Base-by-base conservation (phyloP, 2,888 invertebrate species). In the Seira ritae region DNA sequence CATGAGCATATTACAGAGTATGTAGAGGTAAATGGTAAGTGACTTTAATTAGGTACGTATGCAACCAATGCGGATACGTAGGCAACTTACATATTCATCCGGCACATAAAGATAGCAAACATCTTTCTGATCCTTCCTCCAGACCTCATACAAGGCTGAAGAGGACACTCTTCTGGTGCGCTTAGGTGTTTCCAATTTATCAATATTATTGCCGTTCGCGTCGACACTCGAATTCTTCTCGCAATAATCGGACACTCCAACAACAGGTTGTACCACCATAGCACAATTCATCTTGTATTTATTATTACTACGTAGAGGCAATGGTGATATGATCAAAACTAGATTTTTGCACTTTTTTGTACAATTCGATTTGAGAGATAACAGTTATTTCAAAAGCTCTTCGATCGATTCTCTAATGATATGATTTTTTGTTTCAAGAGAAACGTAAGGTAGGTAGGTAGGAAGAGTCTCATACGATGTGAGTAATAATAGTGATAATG, bases 51-150 rank as follows among this genome's bases (percentile, higher is more conserved):
- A n/a, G n/a, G n/a, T n/a, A n/a, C n/a, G n/a, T n/a, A n/a, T n/a
- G n/a, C n/a, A n/a, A n/a, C n/a, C n/a, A n/a, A n/a, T n/a, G n/a
- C n/a, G n/a, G n/a, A n/a, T n/a, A n/a, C n/a, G n/a, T n/a, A n/a
- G n/a, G n/a, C 60, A 90, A 91, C 92, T 90, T 93, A 94, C 94
- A 92, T 92, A 92, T 92, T 93, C 92, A 92, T 93, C 92, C 89
- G 94, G 93, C 90, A 94, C 94, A 92, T 94, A 94, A 90, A 94
- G 94, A 90, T 94, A 94, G 92, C 94, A 94, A 90, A 93, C 93
- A 88, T 93, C 92, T 89, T 92, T 92, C 89, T 93, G 92, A 89
- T 94, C 94, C 91, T 93, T 93, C 90, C 93, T 93, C 91, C 93
- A 93, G 90, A 94, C 92, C 91, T 94, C 94, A 91, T 94, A 94